Conservation (phyloP, 92 coral and sea anemone genomes). For the Umimayanthus kanabou region DNA sequence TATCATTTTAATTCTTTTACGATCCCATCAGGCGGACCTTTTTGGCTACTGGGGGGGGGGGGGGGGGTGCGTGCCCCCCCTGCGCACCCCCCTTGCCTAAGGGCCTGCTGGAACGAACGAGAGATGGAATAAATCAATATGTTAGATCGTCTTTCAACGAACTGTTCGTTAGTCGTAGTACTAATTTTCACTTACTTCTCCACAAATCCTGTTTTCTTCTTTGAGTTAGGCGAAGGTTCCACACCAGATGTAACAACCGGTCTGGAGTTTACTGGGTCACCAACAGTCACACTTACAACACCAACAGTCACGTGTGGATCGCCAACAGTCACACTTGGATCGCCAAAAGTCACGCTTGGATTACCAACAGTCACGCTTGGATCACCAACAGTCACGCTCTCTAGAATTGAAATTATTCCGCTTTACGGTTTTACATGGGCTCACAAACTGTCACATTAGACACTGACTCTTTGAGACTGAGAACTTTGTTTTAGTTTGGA, state of each 20-base stretch:
- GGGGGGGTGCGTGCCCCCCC: too few relatives aligned
- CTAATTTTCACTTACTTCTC: background rate
- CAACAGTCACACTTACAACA: background rate
- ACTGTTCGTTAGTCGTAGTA: too few relatives aligned
- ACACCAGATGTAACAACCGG: background rate
- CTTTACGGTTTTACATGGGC: background rate
- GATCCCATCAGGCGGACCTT: too few relatives aligned
- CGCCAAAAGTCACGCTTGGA: background rate
- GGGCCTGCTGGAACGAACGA: background rate
- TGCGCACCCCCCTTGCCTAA: too few relatives aligned
- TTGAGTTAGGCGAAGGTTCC: background rate
- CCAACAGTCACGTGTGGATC: background rate
- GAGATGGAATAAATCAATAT: background rate
- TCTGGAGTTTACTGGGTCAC: background rate
- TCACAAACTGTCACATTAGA: too few relatives aligned
- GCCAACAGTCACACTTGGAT: background rate
- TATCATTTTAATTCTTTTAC: too few relatives aligned
- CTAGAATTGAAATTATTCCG: background rate
- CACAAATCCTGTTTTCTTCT: conserved; percentile 19
- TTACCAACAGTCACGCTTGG: background rate
- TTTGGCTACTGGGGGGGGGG: too few relatives aligned
- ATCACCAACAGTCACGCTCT: background rate
- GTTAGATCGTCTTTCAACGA: background rate
- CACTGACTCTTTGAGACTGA: too few relatives aligned
- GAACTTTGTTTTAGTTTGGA: too few relatives aligned